phyloP scores from a whole-genome alignment of 2,113 vertebrate genomes.

The Zootoca vivipara region DNA sequence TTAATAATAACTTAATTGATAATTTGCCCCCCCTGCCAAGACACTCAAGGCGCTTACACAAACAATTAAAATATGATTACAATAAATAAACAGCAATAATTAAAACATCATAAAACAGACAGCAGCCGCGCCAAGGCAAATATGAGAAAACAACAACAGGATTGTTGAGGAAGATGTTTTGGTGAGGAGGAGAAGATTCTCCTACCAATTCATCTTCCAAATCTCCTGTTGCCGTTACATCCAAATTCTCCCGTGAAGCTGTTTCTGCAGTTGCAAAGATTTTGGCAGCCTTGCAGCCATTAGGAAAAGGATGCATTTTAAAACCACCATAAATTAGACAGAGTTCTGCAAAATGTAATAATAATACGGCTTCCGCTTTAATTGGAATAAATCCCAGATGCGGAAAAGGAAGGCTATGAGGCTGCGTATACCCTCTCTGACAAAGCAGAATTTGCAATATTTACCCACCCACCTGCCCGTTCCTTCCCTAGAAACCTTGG shows the following conservation, averaged over 20 bases:
- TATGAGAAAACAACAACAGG: slow-evolving; percentile 44
- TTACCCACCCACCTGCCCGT: neutral
- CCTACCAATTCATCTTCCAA: slow-evolving; percentile 63
- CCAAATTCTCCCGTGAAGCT: slow-evolving; percentile 65
- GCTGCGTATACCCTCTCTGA: neutral
- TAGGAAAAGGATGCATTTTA: slow-evolving; percentile 27
- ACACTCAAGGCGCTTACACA: slow-evolving; percentile 56
- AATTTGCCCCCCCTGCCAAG: slow-evolving; percentile 59
- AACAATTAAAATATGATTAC: slow-evolving; percentile 75
- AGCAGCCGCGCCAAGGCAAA: slow-evolving; percentile 56
- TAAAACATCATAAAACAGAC: slow-evolving; percentile 74
- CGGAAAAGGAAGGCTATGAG: neutral
- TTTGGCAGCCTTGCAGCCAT: slow-evolving; percentile 64
- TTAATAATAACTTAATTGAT: slow-evolving; percentile 77
- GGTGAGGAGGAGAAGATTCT: slow-evolving; percentile 12
- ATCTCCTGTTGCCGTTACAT: slow-evolving; percentile 62
- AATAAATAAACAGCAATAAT: slow-evolving; percentile 77
- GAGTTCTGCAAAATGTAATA: slow-evolving; percentile 32
- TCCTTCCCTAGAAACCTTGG: slow-evolving; percentile 13
- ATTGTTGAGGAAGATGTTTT: slow-evolving; percentile 18
- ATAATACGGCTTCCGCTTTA: slow-evolving; percentile 5
- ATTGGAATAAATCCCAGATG: slow-evolving; percentile 33
- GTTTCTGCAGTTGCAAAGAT: slow-evolving; percentile 68
- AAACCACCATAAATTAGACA: slow-evolving; percentile 42
- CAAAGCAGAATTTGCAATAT: slow-evolving; percentile 26